phyloP scores from a whole-genome alignment of 2,888 invertebrate species.

The Nipponacmea schrenckii region DNA sequence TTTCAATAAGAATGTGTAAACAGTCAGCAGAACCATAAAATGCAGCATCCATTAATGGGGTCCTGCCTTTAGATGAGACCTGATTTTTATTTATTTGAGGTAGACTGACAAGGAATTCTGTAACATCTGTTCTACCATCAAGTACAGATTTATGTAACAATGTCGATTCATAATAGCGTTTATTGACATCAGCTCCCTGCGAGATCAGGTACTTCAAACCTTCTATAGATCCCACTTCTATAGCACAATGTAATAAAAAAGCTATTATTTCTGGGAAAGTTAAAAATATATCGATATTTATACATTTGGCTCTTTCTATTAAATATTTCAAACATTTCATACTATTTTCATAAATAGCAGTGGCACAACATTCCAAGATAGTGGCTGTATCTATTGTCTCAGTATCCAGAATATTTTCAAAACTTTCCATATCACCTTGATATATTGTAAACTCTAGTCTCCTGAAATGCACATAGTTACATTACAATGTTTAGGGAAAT shows the following conservation, averaged over 20 bases:
- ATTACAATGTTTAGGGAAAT: background rate
- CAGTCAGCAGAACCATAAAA: constrained; percentile 1
- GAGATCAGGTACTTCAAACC: background rate
- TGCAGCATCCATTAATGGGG: constrained; percentile 5
- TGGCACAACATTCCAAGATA: constrained; percentile 3
- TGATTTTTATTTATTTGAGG: constrained; percentile 2
- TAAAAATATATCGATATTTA: background rate
- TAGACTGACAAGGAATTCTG: background rate
- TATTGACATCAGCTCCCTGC: constrained; percentile 4
- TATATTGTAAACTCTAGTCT: constrained; percentile 3
- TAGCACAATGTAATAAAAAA: background rate
- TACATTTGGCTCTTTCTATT: background rate
- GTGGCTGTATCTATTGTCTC: background rate
- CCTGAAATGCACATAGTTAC: background rate
- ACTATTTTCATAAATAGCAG: constrained; percentile 4
- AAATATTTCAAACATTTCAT: constrained; percentile 3
- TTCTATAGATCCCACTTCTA: background rate
- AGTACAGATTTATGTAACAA: background rate
- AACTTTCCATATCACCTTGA: constrained; percentile 3
- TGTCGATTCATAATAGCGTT: constrained; percentile 1
- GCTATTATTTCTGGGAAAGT: background rate
- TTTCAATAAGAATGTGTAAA: constrained; percentile 2
- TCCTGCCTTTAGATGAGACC: background rate
- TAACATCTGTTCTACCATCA: background rate
- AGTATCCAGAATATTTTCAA: background rate